phyloP scores from a whole-genome alignment of 2,888 invertebrate genomes.

The Synanthedon andrenaeformis region DNA sequence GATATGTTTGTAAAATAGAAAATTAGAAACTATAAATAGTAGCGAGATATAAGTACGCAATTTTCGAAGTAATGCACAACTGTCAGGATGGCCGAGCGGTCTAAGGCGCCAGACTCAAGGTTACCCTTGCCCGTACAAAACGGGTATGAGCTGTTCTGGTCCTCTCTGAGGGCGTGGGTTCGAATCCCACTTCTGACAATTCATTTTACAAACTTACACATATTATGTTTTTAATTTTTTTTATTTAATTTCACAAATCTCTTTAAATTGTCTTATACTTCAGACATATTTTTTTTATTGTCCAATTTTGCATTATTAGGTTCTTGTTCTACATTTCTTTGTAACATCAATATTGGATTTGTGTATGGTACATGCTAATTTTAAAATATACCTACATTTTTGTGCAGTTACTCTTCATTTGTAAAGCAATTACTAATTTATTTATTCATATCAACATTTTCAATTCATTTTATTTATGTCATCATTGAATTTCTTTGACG shows the following conservation, averaged over 20 bases:
- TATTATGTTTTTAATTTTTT: background rate
- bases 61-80: slow-evolving; percentile 15
- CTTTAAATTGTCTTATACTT: background rate
- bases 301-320: background rate
- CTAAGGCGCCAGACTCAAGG: slow-evolving; percentile 82
- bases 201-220: slow-evolving; percentile 24
- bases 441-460: background rate
- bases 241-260: slow-evolving; percentile 1
- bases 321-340: background rate
- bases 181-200: slow-evolving; percentile 83
- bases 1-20: no score
- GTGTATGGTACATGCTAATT: background rate
- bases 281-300: background rate
- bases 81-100: slow-evolving; percentile 90
- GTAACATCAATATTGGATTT: no score
- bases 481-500: no score
- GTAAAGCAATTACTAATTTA: background rate
- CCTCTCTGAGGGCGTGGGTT: slow-evolving; percentile 85
- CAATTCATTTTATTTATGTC: no score
- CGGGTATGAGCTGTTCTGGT: slow-evolving; percentile 77
- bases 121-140: slow-evolving; percentile 62
- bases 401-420: slow-evolving; percentile 1
- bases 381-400: background rate
- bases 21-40: no score
- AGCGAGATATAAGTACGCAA: slow-evolving; percentile 12